Evolutionary conservation across 92 coral and sea anemone species (phyloP).

Genomic region (Epizoanthus fatuus): DNA sequence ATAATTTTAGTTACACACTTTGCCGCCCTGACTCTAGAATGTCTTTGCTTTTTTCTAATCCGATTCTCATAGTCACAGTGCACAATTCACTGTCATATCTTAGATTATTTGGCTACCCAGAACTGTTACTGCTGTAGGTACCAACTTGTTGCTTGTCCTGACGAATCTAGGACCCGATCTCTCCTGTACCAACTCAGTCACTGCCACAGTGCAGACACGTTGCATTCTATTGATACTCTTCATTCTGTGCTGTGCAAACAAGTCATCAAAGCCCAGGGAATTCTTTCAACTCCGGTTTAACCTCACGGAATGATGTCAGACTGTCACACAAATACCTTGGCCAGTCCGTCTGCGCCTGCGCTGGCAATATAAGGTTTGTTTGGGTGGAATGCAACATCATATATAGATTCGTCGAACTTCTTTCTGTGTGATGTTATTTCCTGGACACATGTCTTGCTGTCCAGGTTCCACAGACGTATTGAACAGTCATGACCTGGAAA

Average conservation of each 20-base stretch:
- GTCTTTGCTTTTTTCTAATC: neutral
- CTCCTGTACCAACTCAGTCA: neutral
- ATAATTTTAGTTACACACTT: neutral
- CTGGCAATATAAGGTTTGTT: slow-evolving; percentile 96
- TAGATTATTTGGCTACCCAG: neutral
- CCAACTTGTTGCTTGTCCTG: neutral
- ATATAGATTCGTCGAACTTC: slow-evolving; percentile 98
- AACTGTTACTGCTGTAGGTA: neutral
- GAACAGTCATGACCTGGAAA: slow-evolving; percentile 97
- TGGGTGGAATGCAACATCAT: slow-evolving; percentile 98
- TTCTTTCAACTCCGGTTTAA: neutral
- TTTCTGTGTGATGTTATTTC: slow-evolving; percentile 99
- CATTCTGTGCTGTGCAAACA: neutral
- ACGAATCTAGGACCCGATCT: neutral
- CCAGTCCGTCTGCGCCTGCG: slow-evolving; percentile 99
- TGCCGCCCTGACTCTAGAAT: neutral
- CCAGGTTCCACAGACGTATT: slow-evolving; percentile 98
- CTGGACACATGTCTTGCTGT: slow-evolving; percentile 97
- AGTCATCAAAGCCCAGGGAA: neutral
- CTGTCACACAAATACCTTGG: slow-evolving; percentile 92
- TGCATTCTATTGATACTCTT: neutral
- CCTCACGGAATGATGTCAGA: neutral
- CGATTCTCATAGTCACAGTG: neutral
- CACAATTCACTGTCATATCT: neutral
- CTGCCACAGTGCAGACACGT: neutral